Evolutionary conservation across 2,113 vertebrate genomes (phyloP).

Genomic region (Amblyopsis rosae): DNA sequence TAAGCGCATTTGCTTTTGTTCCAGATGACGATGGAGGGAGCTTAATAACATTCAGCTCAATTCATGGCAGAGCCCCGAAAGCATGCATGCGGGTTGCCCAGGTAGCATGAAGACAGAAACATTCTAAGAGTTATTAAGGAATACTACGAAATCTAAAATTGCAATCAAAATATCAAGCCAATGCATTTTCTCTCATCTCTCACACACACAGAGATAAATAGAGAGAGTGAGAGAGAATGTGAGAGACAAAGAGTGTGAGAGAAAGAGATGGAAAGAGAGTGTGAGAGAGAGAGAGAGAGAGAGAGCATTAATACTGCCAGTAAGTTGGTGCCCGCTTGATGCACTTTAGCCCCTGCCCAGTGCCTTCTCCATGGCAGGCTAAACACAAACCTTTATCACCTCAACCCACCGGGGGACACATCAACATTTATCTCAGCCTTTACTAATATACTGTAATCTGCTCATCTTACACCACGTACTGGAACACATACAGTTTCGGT

Average conservation of each 20-base stretch:
- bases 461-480: constrained; percentile 26
- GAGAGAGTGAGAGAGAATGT: neutral
- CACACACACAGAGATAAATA: neutral
- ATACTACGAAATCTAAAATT: too few relatives aligned
- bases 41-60: constrained; percentile 19
- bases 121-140: too few relatives aligned
- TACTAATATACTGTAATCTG: constrained; percentile 51
- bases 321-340: neutral
- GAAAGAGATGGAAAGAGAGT: neutral
- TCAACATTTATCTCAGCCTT: constrained; percentile 44
- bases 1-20: constrained; percentile 23
- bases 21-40: constrained; percentile 27
- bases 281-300: too few relatives aligned
- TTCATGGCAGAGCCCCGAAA: too few relatives aligned
- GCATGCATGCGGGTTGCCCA: neutral
- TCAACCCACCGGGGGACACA: constrained; percentile 30
- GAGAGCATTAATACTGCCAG: neutral
- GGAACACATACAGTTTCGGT: constrained; percentile 8
- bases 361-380: constrained; percentile 4
- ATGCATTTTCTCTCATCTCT: too few relatives aligned
- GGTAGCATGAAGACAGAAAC: too few relatives aligned
- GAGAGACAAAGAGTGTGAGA: neutral
- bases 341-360: neutral
- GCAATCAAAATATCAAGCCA: too few relatives aligned
- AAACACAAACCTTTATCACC: constrained; percentile 31